These are phyloP conservation scores for Tenebrosternarchus preto DNA, from an alignment of 2,113 vertebrate species.

Conservation along the genomic window DNA sequence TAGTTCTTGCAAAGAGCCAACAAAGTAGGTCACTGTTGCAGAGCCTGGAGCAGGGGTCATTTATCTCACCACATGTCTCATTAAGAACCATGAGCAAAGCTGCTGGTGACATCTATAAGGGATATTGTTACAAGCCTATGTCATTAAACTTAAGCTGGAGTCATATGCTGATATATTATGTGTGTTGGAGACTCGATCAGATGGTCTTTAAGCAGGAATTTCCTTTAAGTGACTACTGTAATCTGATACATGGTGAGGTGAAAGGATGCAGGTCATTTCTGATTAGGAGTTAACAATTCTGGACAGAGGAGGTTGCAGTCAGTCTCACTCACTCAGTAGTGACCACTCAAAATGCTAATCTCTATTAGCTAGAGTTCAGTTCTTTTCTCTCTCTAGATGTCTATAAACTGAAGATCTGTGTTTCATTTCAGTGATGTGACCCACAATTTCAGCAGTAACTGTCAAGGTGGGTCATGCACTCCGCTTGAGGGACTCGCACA, in stretches of 20 bases:
- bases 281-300: not conserved
- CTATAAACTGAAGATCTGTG: not conserved
- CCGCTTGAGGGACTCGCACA: too few species aligned
- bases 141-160: not conserved
- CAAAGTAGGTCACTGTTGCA: slow-evolving; percentile 24
- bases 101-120: slow-evolving; percentile 11
- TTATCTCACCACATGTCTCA: slow-evolving; percentile 30
- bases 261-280: not conserved
- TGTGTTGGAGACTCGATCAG: not conserved
- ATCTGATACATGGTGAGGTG: not conserved
- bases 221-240: too few species aligned
- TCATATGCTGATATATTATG: not conserved
- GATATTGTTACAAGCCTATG: not conserved
- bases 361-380: not conserved
- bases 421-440: not conserved
- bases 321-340: not conserved
- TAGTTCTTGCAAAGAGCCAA: slow-evolving; percentile 21
- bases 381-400: not conserved
- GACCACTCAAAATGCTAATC: not conserved
- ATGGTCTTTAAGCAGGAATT: too few species aligned
- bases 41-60: slow-evolving; percentile 25
- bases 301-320: not conserved
- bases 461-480: too few species aligned
- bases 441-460: not conserved
- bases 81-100: not conserved